Conservation (phyloP, 2,113 vertebrate species). For the Mobula birostris region DNA sequence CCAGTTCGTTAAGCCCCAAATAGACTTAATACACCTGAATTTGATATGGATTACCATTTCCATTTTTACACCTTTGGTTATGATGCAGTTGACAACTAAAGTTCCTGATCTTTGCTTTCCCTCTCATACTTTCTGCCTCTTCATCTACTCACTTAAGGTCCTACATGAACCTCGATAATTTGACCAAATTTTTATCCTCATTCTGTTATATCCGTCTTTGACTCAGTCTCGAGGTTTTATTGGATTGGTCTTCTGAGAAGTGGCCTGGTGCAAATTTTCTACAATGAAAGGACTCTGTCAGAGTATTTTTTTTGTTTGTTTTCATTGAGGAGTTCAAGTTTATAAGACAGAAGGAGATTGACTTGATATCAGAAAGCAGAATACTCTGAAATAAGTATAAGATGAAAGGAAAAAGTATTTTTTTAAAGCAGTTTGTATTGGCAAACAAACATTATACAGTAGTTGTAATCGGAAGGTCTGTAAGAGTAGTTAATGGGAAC, state of each 20-base stretch:
- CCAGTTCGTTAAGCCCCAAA: neutral
- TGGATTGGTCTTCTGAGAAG: neutral
- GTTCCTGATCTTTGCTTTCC: neutral
- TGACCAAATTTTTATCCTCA: neutral
- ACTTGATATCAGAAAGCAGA: neutral
- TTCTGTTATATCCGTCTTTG: neutral
- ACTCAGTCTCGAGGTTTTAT: neutral
- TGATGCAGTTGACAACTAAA: neutral
- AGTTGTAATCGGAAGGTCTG: neutral
- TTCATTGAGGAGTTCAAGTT: neutral
- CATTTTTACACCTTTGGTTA: neutral
- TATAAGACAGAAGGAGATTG: neutral
- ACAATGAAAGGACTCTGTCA: neutral
- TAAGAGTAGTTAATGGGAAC: neutral
- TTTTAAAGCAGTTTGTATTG: neutral
- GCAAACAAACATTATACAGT: neutral
- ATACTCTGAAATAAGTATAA: neutral
- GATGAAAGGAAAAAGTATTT: neutral
- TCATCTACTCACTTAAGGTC: neutral
- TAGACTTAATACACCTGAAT: neutral
- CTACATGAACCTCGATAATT: neutral
- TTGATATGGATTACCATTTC: neutral
- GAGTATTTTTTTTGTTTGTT: neutral
- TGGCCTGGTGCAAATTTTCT: neutral
- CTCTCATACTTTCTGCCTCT: neutral